Base-by-base conservation (phyloP, 2,113 vertebrate genomes). In the Chrysochloris asiatica region DNA sequence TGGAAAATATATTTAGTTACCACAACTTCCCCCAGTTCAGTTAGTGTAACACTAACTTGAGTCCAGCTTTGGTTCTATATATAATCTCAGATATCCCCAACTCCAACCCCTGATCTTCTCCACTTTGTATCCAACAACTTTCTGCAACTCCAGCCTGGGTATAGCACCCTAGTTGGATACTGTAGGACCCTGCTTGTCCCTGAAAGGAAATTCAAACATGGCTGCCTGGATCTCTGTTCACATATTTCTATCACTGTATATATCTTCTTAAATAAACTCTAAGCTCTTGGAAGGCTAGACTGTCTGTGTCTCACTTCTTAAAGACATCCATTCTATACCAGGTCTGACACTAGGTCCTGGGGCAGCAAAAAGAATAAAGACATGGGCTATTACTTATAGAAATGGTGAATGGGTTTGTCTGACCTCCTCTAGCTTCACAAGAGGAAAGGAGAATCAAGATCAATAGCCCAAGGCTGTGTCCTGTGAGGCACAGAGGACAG, bases 261-360 rank as follows among this genome's bases (percentile, higher is more conserved):
- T 41, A 79, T 71, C 36, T 41, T 56, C 19, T 54, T 45, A 75
- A 83, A 14, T 75, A 86, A 83, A 54, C 14, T 47, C 41, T 77
- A 88, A 79, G 71, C 22, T 89, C 41, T 52, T 56, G 3, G 72
- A 86, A 8, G 38, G 4, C 22, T 76, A 22, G 33, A 28, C 7
- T 48, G 2, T 71, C 52, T 85, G 16, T 83, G 63, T 86, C 52
- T 65, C 86, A 52, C 59, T 92, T 91, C 73, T 82, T 30, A 73
- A 81, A 86, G 36, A 89, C 86, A 17, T 89, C 54, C 61, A 80
- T 43, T 88, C 30, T 91, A 28, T 90, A 24, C 67, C 56, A 71
- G 14, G 59, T 52, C 28, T 52, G 63, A 56, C 71, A 30, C 48
- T 59, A 54, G 33, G 43, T 85, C 28, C 10, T 84, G 26, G 61